Conservation (phyloP, 2,888 invertebrate species). For the Dendrolimus pini region DNA sequence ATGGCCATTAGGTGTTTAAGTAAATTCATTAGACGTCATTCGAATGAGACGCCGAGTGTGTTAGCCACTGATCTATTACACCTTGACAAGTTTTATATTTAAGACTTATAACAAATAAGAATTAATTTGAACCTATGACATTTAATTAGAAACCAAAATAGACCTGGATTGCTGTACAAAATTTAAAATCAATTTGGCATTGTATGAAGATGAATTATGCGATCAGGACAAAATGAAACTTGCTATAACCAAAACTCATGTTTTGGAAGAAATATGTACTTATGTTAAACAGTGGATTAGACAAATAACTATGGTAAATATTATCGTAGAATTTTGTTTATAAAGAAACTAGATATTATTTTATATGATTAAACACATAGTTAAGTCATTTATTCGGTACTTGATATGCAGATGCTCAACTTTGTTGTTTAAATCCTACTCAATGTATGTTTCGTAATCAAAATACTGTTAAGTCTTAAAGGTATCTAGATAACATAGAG, state of each 20-base stretch:
- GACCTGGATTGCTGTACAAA: constrained; percentile 79
- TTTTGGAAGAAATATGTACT: constrained; percentile 79
- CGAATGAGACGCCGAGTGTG: too few species aligned
- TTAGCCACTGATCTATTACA: too few species aligned
- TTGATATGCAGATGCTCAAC: background rate
- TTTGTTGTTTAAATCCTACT: background rate
- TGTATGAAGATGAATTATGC: constrained; percentile 77
- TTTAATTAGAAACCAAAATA: constrained; percentile 75
- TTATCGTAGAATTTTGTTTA: background rate
- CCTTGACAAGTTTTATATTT: too few species aligned
- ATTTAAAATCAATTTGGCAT: constrained; percentile 75
- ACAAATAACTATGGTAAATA: constrained; percentile 81
- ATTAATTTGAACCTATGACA: too few species aligned
- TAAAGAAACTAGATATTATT: too few species aligned
- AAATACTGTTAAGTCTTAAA: background rate
- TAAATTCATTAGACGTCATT: too few species aligned
- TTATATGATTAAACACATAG: too few species aligned
- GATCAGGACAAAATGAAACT: constrained; percentile 76
- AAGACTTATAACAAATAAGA: too few species aligned
- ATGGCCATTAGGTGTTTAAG: too few species aligned
- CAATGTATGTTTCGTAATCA: background rate
- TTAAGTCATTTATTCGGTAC: too few species aligned
- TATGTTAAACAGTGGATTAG: constrained; percentile 82
- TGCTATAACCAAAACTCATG: constrained; percentile 75
- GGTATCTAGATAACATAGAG: background rate